A percentile compares a stretch with the other conserved stretches of the same genome.
Conservation (phyloP, 1,140 invertebrate species). For the Drosophila saltans region DNA sequence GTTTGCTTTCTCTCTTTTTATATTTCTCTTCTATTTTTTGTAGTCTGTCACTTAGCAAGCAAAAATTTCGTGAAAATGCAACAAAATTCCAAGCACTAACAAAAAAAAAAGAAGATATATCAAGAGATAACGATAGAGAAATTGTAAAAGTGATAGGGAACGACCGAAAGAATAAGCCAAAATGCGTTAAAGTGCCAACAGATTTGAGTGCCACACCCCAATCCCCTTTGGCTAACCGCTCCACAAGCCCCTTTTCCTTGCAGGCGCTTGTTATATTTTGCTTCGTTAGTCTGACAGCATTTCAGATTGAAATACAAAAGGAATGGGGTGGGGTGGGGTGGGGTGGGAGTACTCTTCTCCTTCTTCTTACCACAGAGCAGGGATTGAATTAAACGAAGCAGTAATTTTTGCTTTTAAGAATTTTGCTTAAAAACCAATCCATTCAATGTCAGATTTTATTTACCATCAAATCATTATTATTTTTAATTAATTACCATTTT, state of each 20-base stretch:
- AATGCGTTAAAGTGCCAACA: slow-evolving; percentile 65
- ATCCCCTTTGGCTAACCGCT: not conserved
- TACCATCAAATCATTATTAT: not conserved
- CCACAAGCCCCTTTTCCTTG: too few relatives aligned
- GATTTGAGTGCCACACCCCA: slow-evolving; percentile 40
- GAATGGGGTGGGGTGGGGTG: too few relatives aligned
- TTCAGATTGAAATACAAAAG: slow-evolving; percentile 15
- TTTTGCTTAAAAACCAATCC: too few relatives aligned
- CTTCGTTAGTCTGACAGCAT: slow-evolving; percentile 72
- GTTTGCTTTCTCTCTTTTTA: not conserved
- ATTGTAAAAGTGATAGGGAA: too few relatives aligned
- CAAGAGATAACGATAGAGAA: too few relatives aligned
- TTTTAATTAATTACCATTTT: not conserved
- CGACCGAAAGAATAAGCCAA: slow-evolving; percentile 1
- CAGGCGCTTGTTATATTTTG: slow-evolving; percentile 42
- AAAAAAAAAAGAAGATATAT: too few relatives aligned
- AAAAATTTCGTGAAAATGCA: slow-evolving; percentile 51
- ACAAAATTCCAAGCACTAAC: not conserved
- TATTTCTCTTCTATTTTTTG: not conserved
- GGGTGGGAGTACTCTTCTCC: too few relatives aligned
- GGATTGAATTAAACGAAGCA: too few relatives aligned
- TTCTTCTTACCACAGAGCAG: too few relatives aligned
- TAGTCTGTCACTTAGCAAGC: slow-evolving; percentile 19
- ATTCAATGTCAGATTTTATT: slow-evolving; percentile 23
- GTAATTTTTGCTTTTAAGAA: too few relatives aligned